Evolutionary conservation across 2,888 invertebrate genomes (phyloP).

Genomic region (Scelioninae gen. 2): DNA sequence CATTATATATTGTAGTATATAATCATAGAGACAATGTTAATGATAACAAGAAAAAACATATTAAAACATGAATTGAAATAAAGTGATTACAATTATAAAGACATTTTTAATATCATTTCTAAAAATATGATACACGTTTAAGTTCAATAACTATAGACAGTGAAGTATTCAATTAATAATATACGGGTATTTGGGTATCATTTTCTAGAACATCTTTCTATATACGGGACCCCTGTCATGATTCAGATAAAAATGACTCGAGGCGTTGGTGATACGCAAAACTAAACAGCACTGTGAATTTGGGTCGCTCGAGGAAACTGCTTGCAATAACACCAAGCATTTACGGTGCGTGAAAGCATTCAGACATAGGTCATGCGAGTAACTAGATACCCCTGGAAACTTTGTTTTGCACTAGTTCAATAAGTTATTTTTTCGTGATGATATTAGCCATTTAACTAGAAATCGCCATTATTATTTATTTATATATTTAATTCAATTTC

Average conservation of each 20-base stretch:
- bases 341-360: constrained; percentile 65
- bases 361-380: constrained; percentile 65
- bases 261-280: constrained; percentile 52
- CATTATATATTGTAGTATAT: no score
- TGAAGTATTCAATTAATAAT: no score
- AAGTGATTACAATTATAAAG: no score
- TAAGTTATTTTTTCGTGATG: constrained; percentile 57
- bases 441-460: constrained; percentile 22
- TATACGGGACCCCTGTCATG: constrained; percentile 50
- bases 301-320: constrained; percentile 59
- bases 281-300: constrained; percentile 56
- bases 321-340: constrained; percentile 44
- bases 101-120: no score
- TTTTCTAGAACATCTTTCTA: constrained; percentile 50
- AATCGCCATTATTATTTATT: no score
- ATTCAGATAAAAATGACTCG: constrained; percentile 51
- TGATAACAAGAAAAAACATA: no score
- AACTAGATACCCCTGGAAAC: constrained; percentile 74
- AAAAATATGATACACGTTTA: no score
- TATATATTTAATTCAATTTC: no score
- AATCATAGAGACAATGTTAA: no score
- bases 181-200: constrained; percentile 35
- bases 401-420: constrained; percentile 64
- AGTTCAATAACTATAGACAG: no score
- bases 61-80: no score